Evolutionary conservation across 2,888 invertebrate species (phyloP).

Genomic region (Asteroscopus sphinx): DNA sequence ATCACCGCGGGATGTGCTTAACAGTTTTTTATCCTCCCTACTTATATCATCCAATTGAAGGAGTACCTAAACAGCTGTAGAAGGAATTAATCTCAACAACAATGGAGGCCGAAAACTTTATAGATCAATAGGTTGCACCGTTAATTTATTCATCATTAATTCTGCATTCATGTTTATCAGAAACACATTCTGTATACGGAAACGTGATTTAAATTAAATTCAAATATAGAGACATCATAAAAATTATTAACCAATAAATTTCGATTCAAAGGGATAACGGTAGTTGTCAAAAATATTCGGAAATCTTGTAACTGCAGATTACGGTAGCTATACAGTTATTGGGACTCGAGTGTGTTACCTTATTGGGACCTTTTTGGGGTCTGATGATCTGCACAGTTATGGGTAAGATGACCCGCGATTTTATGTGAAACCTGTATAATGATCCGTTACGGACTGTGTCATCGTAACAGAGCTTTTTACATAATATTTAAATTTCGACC

Average conservation of each 20-base stretch:
- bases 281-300: slow-evolving; percentile 47
- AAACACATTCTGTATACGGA: slow-evolving; percentile 34
- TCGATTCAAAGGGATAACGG: slow-evolving; percentile 43
- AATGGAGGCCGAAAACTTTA: slow-evolving; percentile 11
- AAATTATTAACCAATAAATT: slow-evolving; percentile 51
- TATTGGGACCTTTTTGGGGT: slow-evolving; percentile 36
- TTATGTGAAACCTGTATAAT: slow-evolving; percentile 64
- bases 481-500: slow-evolving; percentile 60
- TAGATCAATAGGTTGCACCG: slow-evolving; percentile 34
- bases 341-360: slow-evolving; percentile 22
- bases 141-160: slow-evolving; percentile 42
- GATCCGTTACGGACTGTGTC: slow-evolving; percentile 65
- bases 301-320: slow-evolving; percentile 47
- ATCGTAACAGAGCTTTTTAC: slow-evolving; percentile 56
- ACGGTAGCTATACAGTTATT: slow-evolving; percentile 63
- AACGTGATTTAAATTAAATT: slow-evolving; percentile 39
- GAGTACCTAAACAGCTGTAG: slow-evolving; percentile 9
- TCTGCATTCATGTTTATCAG: slow-evolving; percentile 23
- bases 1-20: slow-evolving; percentile 57
- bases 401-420: slow-evolving; percentile 64
- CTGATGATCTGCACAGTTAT: slow-evolving; percentile 27
- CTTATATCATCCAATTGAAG: slow-evolving; percentile 36
- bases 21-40: slow-evolving; percentile 50
- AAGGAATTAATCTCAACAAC: slow-evolving; percentile 13
- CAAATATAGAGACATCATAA: slow-evolving; percentile 35